phyloP scores from a whole-genome alignment of 2,113 vertebrate genomes.

The Oncorhynchus kisutch region DNA sequence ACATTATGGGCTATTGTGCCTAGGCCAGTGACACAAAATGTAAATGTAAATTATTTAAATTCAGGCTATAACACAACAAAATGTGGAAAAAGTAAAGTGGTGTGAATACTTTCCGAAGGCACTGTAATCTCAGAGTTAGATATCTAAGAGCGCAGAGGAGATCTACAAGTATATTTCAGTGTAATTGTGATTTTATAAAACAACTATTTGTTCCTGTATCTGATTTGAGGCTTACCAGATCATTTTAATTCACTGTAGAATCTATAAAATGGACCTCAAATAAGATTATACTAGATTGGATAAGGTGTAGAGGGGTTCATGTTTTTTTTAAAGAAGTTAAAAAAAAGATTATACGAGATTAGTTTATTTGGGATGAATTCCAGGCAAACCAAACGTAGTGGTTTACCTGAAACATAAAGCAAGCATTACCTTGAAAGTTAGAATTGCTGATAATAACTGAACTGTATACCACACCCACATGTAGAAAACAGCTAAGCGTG shows the following conservation, averaged over 20 bases:
- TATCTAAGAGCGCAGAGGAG: constrained; percentile 6
- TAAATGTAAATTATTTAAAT: no score
- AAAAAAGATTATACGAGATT: constrained; percentile 44
- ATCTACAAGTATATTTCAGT: constrained; percentile 27
- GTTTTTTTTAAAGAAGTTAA: no score
- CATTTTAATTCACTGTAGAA: constrained; percentile 28
- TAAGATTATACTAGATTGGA: constrained; percentile 38
- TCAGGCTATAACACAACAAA: no score
- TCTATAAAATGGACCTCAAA: constrained; percentile 18
- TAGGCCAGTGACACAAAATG: no score
- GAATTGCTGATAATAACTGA: background rate
- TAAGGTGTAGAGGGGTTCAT: no score
- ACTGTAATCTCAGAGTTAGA: no score
- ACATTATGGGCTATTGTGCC: no score
- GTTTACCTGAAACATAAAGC: constrained; percentile 4
- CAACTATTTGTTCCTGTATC: constrained; percentile 30
- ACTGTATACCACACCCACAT: background rate
- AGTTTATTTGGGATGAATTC: constrained; percentile 24
- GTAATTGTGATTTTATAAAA: constrained; percentile 37
- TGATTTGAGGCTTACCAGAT: constrained; percentile 22
- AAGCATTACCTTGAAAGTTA: constrained; percentile 4
- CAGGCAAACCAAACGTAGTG: constrained; percentile 12
- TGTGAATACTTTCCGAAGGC: no score
- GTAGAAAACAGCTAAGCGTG: background rate
- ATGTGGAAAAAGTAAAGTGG: no score